Percentiles rank a stretch among this genome's conserved stretches.
phyloP scores from a whole-genome alignment of 1,140 invertebrate genomes.

The Maniola jurtina region DNA sequence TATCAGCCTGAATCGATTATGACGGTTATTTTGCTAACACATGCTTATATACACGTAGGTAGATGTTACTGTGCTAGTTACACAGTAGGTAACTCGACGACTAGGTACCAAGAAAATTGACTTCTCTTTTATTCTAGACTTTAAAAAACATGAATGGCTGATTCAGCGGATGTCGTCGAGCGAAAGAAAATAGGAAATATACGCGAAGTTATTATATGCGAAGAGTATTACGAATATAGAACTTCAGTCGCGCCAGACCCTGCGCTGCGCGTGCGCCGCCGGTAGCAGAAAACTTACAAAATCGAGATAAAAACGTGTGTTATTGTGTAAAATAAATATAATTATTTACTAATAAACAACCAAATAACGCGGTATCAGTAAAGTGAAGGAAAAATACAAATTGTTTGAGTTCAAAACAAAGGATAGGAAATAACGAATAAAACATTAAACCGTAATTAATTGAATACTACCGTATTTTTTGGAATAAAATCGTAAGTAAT shows the following conservation, averaged over 20 bases:
- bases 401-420: not conserved
- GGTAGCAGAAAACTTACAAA: constrained; percentile 25
- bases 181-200: constrained; percentile 66
- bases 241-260: constrained; percentile 57
- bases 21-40: too few species aligned
- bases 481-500: constrained; percentile 16
- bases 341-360: not conserved
- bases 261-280: constrained; percentile 55
- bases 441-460: not conserved
- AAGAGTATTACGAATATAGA: constrained; percentile 57
- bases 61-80: not conserved
- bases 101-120: constrained; percentile 13
- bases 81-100: too few species aligned
- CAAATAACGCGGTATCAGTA: not conserved
- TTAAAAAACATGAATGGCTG: constrained; percentile 48
- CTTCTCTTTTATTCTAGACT: constrained; percentile 18
- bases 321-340: constrained; percentile 12
- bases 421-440: constrained; percentile 6
- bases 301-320: constrained; percentile 17
- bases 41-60: too few species aligned
- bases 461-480: constrained; percentile 11
- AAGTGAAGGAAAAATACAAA: not conserved
- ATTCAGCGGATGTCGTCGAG: constrained; percentile 55
- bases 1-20: too few species aligned
- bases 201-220: constrained; percentile 69